Evolutionary conservation across 2,888 invertebrate species (phyloP).

Genomic region (Actias luna): DNA sequence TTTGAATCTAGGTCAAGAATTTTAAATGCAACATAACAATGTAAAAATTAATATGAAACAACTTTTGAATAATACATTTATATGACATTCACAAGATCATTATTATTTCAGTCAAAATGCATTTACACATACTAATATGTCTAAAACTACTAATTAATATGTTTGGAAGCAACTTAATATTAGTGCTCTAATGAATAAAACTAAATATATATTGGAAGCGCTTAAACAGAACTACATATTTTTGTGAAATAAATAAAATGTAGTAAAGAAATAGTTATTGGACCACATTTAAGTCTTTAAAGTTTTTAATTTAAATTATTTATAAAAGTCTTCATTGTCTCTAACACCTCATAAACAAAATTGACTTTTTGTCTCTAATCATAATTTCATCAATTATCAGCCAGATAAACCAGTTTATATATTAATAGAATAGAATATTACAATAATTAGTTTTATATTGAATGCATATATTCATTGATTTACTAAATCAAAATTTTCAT

Average conservation of each 20-base stretch:
- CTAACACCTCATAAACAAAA: neutral
- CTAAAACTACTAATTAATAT: conserved; percentile 63
- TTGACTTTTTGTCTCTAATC: neutral
- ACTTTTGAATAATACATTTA: conserved; percentile 68
- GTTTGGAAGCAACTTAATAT: conserved; percentile 74
- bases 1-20: conserved; percentile 64
- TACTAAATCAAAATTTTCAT: too few relatives aligned
- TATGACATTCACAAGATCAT: conserved; percentile 73
- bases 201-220: conserved; percentile 61
- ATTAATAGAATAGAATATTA: neutral
- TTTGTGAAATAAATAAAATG: conserved; percentile 55
- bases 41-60: conserved; percentile 61
- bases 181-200: conserved; percentile 62
- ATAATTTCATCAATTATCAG: neutral
- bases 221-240: conserved; percentile 47
- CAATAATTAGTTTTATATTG: neutral
- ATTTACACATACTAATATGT: conserved; percentile 61
- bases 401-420: neutral
- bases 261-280: neutral
- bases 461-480: neutral
- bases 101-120: conserved; percentile 72
- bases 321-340: neutral
- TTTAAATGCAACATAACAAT: conserved; percentile 73
- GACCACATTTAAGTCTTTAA: conserved; percentile 68
- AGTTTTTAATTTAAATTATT: neutral